Evolutionary conservation across 2,888 invertebrate genomes (phyloP), one percentile per base, ranked within the genome.

Genomic region (Dasysyrphus tricinctus): DNA sequence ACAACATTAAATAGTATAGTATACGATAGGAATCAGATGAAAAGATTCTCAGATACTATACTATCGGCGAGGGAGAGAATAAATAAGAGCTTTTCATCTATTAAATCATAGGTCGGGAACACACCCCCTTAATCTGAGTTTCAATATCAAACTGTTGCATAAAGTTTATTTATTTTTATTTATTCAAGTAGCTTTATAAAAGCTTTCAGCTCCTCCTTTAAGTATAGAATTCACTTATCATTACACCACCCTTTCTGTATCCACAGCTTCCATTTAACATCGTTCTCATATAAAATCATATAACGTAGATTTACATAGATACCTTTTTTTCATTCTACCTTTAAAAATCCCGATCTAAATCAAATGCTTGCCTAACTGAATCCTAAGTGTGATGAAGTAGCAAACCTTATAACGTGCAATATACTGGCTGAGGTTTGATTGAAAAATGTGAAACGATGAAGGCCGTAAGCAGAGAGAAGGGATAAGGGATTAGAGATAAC

Each of bases 131-230:
- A 39, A 78, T 83, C 56, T 67, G 32, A 78, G 44, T 69, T 56
- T 78, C 47, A 61, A 39, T 56, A 78, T 79, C 74, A 85, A 85
- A 81, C 85, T 85, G 85, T 85, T 85, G 85, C 85, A 85, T 78
- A 29, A 70, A 72, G 34, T 57, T 75, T 44, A 19, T 51, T 44
- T 12, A 56, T 37, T 34, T 57, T 63, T 51, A 3, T 42, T 12
- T 70, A 5, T 24, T 47, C 1, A 19, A 49, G 42, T 69, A 85
- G 80, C 81, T 85, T 85, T 85, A 16, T 81, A n/a, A 51, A 79
- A 85, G 85, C 85, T 85, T 81, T 81, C 85, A 69, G 77, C 65
- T 81, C 76, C 81, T 78, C 75, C 81, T 85, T 78, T 51, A 57
- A 77, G 61, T 24, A 24, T 24, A 34, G 73, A 77, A 44, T 51